Evolutionary conservation across 2,797 vertebrate species (phyloP).

Genomic region (Macropus fuliginosus): DNA sequence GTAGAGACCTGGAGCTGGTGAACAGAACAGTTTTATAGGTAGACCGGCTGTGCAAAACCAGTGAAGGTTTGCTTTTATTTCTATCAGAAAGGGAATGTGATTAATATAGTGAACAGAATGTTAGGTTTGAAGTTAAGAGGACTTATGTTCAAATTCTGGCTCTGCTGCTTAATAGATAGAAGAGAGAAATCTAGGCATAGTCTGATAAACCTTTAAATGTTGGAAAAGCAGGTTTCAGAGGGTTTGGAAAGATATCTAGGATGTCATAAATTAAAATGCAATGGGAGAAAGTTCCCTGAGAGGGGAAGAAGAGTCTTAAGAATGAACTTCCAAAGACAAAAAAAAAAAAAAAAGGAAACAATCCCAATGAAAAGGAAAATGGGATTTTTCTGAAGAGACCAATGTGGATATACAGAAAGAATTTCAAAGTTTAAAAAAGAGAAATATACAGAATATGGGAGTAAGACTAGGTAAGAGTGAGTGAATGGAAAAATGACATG

Average conservation of each 20-base stretch:
- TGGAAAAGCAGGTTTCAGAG: neutral
- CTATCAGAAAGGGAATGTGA: neutral
- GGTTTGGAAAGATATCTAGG: neutral
- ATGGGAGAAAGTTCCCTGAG: neutral
- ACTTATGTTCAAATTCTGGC: neutral
- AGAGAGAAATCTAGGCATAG: neutral
- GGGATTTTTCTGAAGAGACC: too few relatives aligned
- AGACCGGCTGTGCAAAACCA: neutral
- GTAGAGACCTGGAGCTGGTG: neutral
- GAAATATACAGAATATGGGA: neutral
- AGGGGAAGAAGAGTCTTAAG: neutral
- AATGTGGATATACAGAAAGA: neutral
- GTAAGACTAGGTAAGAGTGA: neutral
- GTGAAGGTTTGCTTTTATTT: neutral
- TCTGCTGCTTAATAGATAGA: neutral
- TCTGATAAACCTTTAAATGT: neutral
- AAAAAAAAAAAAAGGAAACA: neutral
- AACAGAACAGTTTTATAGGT: neutral
- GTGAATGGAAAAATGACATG: neutral
- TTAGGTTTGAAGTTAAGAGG: neutral
- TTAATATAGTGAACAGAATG: neutral
- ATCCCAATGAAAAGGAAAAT: neutral
- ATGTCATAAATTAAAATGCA: neutral
- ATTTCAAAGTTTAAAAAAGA: neutral
- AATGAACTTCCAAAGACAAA: neutral